phyloP scores from a whole-genome alignment of 2,888 invertebrate species.

The Pediacus dermestoides region DNA sequence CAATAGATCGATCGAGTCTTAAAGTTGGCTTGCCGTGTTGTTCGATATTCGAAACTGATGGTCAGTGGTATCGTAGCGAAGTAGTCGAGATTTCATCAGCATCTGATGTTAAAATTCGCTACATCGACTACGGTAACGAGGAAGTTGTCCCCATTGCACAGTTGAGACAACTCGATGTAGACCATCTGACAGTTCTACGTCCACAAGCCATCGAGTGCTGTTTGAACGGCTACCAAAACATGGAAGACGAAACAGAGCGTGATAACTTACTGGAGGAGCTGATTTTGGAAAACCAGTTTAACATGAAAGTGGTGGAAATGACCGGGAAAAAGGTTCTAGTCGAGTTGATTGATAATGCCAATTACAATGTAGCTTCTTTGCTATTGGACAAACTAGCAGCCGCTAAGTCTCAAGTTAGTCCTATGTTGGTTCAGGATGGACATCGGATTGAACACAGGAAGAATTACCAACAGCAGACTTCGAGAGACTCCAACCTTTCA shows the following conservation, averaged over 20 bases:
- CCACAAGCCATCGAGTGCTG: conserved; percentile 77
- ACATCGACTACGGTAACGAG: conserved; percentile 95
- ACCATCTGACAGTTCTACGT: conserved; percentile 59
- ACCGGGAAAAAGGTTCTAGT: conserved; percentile 58
- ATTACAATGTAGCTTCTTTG: conserved; percentile 45
- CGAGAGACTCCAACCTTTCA: conserved; percentile 11
- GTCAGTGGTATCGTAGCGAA: conserved; percentile 88
- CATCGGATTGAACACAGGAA: conserved; percentile 41
- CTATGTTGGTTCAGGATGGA: conserved; percentile 43
- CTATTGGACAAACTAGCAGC: conserved; percentile 44
- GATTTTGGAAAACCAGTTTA: conserved; percentile 62
- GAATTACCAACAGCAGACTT: conserved; percentile 5
- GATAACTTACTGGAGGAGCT: conserved; percentile 65
- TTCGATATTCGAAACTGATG: conserved; percentile 75
- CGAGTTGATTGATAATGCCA: conserved; percentile 57
- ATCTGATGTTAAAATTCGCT: conserved; percentile 61
- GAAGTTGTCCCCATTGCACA: conserved; percentile 65
- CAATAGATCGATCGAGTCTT: conserved; percentile 40
- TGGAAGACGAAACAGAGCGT: conserved; percentile 55
- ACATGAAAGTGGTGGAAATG: conserved; percentile 57
- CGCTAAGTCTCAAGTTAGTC: conserved; percentile 41
- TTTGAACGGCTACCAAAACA: conserved; percentile 62
- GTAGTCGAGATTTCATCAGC: conserved; percentile 53
- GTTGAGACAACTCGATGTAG: conserved; percentile 62
- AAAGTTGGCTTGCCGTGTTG: conserved; percentile 66